These are phyloP conservation scores for Dynastes grantii DNA, from an alignment of 2,888 invertebrate species.

Conservation along the genomic window DNA sequence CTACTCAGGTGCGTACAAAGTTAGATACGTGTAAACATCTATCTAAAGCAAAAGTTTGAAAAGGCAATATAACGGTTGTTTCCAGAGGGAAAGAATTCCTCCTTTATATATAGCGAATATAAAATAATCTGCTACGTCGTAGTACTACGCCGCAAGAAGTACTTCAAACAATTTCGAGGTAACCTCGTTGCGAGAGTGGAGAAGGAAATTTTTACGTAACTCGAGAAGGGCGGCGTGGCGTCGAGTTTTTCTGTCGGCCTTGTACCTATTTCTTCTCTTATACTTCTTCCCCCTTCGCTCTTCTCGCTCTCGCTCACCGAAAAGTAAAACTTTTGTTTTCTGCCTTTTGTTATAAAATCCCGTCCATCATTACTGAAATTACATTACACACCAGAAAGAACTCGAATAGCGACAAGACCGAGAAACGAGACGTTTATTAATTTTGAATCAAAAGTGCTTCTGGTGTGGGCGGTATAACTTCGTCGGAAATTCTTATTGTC, in stretches of 20 bases:
- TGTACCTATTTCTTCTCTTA: slow-evolving; percentile 24
- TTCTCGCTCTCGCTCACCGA: background rate
- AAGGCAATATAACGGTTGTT: slow-evolving; percentile 27
- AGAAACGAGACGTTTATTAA: slow-evolving; percentile 17
- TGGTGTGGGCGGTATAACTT: slow-evolving; percentile 19
- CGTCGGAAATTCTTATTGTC: slow-evolving; percentile 15
- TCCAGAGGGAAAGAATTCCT: background rate
- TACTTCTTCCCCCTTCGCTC: no score
- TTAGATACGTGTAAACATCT: slow-evolving; percentile 5
- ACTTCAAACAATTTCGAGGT: slow-evolving; percentile 39
- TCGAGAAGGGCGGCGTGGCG: slow-evolving; percentile 10
- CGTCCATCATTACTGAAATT: slow-evolving; percentile 39
- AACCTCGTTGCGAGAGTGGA: slow-evolving; percentile 9
- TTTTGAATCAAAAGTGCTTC: slow-evolving; percentile 20
- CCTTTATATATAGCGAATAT: background rate
- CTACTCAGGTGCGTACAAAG: no score
- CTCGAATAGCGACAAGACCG: slow-evolving; percentile 12
- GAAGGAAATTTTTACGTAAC: slow-evolving; percentile 37
- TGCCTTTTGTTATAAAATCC: slow-evolving; percentile 35
- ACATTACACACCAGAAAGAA: slow-evolving; percentile 30
- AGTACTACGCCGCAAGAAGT: slow-evolving; percentile 8
- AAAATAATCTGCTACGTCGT: slow-evolving; percentile 2
- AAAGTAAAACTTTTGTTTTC: slow-evolving; percentile 38
- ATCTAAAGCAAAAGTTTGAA: slow-evolving; percentile 1
- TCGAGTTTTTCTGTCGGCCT: slow-evolving; percentile 33